Evolutionary conservation across 64 coral and sea anemone genomes (phyloP), one percentile per base, ranked within the genome.

Genomic region (Dendrophyllia cribrosa): DNA sequence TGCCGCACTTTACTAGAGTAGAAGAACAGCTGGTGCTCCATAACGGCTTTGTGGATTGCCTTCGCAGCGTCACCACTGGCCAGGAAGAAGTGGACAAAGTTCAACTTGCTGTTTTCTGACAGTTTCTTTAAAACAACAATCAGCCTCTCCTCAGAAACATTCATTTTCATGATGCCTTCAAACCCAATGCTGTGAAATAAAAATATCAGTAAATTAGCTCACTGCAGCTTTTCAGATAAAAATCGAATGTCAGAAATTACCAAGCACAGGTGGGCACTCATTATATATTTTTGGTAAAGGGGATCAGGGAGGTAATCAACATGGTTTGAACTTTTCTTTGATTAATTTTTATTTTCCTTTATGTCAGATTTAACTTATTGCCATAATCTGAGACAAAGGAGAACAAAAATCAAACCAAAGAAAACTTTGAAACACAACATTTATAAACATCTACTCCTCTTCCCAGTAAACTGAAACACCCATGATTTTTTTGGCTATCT

Each of bases 71-170:
- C 97, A 47, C 91, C 86, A 51, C 89, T 96, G 73, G 92, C 76
- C 9, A 96, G 78, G 76, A 99, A 99, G 73, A 99, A 99, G 84
- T 99, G 97, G 43, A 99, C 74, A 70, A 99, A 99, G n/a, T 96
- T 96, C 66, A 96, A 91, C 47, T 93, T 89, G 16, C 91, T 95
- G 58, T 63, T 93, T 51, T 86, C 92, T 46, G 79, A 60, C 6
- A 82, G 19, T 94, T 93, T 96, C 70, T 94, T 99, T 82, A 96
- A 94, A 46, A 99, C 97, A 66, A 99, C 83, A 91, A 99, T 99
- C 47, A 99, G 94, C 1, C 97, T 91, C 11, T 99, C 94, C 88
- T 99, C 97, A 85, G 91, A 99, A 51, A 99, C 80, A 65, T 96
- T 99, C 77, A 99, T 96, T 68, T 99, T 99, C 22, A 95, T 83